Conservation (phyloP, 2,797 vertebrate species). For the Gambusia yucatana region DNA sequence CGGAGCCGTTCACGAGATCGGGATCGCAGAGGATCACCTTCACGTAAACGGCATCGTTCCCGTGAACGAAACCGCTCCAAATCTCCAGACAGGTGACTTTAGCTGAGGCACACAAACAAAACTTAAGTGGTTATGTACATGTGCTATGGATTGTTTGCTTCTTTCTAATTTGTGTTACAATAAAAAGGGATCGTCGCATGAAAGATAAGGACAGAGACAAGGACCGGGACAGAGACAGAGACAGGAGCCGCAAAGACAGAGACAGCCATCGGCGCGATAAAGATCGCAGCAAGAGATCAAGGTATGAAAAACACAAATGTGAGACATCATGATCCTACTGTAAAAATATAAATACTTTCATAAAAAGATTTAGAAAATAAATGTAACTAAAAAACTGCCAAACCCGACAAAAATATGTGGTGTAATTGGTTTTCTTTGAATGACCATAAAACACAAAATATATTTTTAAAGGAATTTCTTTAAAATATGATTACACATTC, state of each 20-base stretch:
- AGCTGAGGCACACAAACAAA: neutral
- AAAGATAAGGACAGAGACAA: constrained; percentile 91
- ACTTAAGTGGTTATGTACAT: neutral
- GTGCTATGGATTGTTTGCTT: constrained; percentile 1
- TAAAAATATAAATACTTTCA: neutral
- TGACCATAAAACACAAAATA: neutral
- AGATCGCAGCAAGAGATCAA: constrained; percentile 87
- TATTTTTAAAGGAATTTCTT: neutral
- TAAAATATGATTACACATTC: neutral
- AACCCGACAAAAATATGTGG: neutral
- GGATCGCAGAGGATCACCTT: constrained; percentile 87
- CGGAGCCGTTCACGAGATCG: constrained; percentile 87
- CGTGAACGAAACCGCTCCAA: constrained; percentile 92
- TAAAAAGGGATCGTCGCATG: constrained; percentile 87
- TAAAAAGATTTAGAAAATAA: neutral
- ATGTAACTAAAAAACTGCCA: neutral
- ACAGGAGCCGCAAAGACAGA: constrained; percentile 85
- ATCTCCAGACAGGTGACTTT: constrained; percentile 86
- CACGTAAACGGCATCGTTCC: constrained; percentile 90
- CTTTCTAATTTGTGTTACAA: neutral
- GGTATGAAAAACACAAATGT: constrained; percentile 67
- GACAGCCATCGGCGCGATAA: constrained; percentile 81
- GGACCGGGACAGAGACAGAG: constrained; percentile 86
- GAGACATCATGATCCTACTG: neutral
- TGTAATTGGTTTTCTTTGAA: neutral